Base-by-base conservation (phyloP, 2,113 vertebrate genomes). In the Cyanoderma ruficeps region DNA sequence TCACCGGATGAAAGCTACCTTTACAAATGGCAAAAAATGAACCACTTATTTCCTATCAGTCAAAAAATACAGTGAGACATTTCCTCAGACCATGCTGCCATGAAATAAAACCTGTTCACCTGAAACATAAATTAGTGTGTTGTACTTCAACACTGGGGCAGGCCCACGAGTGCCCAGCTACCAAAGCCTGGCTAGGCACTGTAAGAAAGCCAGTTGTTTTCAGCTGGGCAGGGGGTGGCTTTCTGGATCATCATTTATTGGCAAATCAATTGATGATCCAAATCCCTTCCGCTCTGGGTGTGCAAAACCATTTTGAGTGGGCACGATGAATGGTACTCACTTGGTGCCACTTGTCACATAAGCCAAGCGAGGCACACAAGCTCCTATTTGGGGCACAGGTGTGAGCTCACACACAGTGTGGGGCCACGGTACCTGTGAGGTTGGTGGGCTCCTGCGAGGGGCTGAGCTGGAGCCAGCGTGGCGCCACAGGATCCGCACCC, bases 401-500 rank as follows among this genome's bases (percentile, higher is more conserved):
- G 24, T 25, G 15, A 74, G 19, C 30, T 57, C 23, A 5, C 3
- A 4, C 18, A 2, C 9, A 2, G 9, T 0, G 2, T 0, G 37
- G 61, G 35, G 53, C 22, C 6, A 6, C 1, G 13, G 63, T 98
- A 99, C 99, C 99, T 98, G 98, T 98, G 79, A 99, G 95, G 88
- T 98, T 97, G 19, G 98, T 84, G 28, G 98, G 98, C 86, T 99
- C 99, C 8, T 44, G 83, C 0, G 98, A 97, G 83, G 99, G 98
- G 97, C 98, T 99, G 87, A 99, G 98, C 27, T 98, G 98, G 67
- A 99, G 97, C 97, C 99, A 98, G 72, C 98, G 99, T 5, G 97
- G 97, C 5, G 98, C 97, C 46, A 98, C 98, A 2, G 98, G 96
- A 61, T 99, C 99, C 14, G 89, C 47, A 9, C 98, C 97, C 27